Conservation (phyloP, 2,113 vertebrate genomes). For the Pitta sordida region DNA sequence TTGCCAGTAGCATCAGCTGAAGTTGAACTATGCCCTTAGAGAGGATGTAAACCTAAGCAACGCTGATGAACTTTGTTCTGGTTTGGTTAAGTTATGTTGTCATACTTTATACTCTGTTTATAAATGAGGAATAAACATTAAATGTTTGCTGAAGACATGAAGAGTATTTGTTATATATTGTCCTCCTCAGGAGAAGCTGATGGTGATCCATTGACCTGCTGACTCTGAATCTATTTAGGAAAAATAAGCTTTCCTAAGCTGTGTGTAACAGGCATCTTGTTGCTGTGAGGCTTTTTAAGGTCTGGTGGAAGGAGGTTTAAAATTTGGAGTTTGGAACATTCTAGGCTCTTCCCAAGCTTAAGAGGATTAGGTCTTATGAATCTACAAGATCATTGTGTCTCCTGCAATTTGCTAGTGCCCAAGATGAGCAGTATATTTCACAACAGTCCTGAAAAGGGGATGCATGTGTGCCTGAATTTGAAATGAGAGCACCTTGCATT, state of each 20-base stretch:
- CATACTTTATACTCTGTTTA: background rate
- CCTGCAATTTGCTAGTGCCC: background rate
- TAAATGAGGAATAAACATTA: constrained; percentile 6
- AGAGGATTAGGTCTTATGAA: background rate
- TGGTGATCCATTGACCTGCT: background rate
- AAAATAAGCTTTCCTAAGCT: background rate
- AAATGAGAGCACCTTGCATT: constrained; percentile 8
- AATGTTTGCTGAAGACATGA: background rate
- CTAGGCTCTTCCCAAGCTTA: background rate
- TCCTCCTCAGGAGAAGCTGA: background rate
- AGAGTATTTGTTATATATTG: background rate
- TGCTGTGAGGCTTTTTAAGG: background rate
- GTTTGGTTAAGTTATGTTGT: constrained; percentile 36
- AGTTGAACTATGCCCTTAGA: background rate
- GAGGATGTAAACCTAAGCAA: background rate
- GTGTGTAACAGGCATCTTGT: background rate
- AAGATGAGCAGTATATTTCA: background rate
- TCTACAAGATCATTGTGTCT: background rate
- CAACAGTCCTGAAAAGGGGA: background rate
- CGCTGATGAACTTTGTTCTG: constrained; percentile 23
- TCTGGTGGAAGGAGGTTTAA: background rate
- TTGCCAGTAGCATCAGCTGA: background rate
- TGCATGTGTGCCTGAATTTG: background rate
- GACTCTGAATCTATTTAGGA: background rate
- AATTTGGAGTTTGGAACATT: background rate